phyloP scores from a whole-genome alignment of 2,113 vertebrate species.

The crab-eating macaque (Macaca fascicularis) region DNA sequence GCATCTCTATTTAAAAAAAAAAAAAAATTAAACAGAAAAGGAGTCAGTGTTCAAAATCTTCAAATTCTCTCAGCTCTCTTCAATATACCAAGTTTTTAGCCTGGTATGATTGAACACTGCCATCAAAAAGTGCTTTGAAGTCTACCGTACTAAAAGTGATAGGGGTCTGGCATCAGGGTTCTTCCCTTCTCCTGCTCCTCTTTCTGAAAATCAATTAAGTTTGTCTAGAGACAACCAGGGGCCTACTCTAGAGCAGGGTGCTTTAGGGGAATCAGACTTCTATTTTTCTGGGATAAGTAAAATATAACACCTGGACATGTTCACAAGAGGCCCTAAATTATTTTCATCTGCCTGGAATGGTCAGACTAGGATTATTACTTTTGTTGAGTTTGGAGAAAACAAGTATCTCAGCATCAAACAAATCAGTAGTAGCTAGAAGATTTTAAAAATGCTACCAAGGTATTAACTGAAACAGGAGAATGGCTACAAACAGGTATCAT shows the following conservation, averaged over 20 bases:
- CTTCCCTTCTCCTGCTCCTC: neutral
- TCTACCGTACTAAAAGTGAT: neutral
- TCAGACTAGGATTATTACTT: neutral
- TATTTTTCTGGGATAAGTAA: neutral
- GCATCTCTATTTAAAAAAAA: no score
- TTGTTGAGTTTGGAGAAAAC: neutral
- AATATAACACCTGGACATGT: neutral
- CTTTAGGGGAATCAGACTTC: neutral
- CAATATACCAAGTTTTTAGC: neutral
- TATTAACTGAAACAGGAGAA: neutral
- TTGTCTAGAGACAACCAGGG: neutral
- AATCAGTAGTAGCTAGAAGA: neutral
- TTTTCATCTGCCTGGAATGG: conserved; percentile 10
- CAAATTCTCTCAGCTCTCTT: neutral
- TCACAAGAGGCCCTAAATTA: neutral
- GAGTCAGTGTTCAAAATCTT: neutral
- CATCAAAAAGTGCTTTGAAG: neutral
- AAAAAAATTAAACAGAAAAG: neutral
- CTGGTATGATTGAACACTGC: neutral
- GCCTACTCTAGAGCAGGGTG: neutral
- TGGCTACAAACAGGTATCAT: neutral
- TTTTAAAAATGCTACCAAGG: conserved; percentile 11
- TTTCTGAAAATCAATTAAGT: neutral
- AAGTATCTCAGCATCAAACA: neutral
- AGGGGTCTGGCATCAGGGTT: neutral